Evolutionary conservation across 2,888 invertebrate genomes (phyloP).

Genomic region (Torymus texanus): DNA sequence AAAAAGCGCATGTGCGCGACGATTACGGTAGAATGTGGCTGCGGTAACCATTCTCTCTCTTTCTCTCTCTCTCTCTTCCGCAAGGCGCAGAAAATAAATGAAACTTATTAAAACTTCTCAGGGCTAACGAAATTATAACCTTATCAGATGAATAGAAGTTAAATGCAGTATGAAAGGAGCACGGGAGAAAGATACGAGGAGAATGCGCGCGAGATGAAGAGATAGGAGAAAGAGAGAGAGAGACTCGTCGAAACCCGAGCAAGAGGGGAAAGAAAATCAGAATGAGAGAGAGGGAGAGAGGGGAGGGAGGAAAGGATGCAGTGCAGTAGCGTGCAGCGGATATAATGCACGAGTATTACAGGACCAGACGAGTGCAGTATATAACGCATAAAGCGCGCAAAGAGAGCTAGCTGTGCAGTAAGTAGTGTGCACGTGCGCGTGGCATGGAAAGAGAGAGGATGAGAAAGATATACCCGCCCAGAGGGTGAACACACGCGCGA

Average conservation of each 20-base stretch:
- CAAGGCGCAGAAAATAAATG: background rate
- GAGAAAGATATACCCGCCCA: too few relatives aligned
- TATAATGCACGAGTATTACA: background rate
- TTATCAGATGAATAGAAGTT: constrained; percentile 19
- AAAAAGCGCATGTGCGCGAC: too few relatives aligned
- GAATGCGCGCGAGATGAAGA: constrained; percentile 2
- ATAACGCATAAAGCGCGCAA: too few relatives aligned
- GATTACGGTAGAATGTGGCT: too few relatives aligned
- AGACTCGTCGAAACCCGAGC: background rate
- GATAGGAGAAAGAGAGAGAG: constrained; percentile 24
- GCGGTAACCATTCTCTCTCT: too few relatives aligned
- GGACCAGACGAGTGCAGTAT: too few relatives aligned
- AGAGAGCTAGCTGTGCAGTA: too few relatives aligned
- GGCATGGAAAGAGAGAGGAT: too few relatives aligned
- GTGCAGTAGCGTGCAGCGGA: background rate
- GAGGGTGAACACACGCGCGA: too few relatives aligned
- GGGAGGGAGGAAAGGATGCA: background rate
- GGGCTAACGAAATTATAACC: constrained; percentile 7
- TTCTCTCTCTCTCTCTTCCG: too few relatives aligned
- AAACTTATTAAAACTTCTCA: constrained; percentile 14
- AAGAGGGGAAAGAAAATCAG: too few relatives aligned
- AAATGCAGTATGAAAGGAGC: constrained; percentile 51
- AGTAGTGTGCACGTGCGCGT: too few relatives aligned
- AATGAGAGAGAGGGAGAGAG: background rate
- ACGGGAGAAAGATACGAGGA: constrained; percentile 33